These are phyloP conservation scores for Chloebia gouldiae DNA, from an alignment of 2,113 vertebrate species.

Conservation along the genomic window DNA sequence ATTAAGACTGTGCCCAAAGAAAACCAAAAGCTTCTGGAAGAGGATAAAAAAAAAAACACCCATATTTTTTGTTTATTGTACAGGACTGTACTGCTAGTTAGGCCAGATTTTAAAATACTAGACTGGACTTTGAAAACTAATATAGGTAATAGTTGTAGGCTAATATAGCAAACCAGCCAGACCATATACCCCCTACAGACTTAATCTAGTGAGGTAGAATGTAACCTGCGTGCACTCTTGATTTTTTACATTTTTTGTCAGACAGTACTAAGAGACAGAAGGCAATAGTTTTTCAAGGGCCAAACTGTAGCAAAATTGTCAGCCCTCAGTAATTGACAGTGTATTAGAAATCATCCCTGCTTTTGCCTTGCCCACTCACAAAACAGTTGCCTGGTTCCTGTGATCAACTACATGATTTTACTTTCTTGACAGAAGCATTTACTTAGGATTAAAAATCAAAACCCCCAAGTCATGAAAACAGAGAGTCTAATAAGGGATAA, in stretches of 20 bases:
- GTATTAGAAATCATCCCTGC: not conserved
- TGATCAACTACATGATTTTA: not conserved
- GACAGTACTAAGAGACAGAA: not conserved
- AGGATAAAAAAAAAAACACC: accelerated
- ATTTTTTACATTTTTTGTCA: not conserved
- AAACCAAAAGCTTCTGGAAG: not conserved
- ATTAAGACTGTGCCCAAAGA: not conserved
- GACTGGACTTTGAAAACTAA: not conserved
- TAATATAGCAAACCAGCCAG: not conserved
- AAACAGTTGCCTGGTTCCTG: not conserved
- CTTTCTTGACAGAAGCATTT: not conserved
- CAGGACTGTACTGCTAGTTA: not conserved
- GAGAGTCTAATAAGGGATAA: not conserved
- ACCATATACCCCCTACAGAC: accelerated
- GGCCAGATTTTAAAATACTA: not conserved
- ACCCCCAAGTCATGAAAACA: not conserved
- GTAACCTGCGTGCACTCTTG: not conserved
- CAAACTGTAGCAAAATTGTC: not conserved
- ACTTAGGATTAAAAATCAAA: not conserved
- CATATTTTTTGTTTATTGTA: not conserved
- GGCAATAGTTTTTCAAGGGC: not conserved
- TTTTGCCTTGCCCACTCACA: not conserved
- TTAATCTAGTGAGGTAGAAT: not conserved
- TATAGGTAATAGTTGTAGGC: too few species aligned
- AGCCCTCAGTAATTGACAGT: not conserved